phyloP scores from a whole-genome alignment of 2,797 vertebrate species.

The Cossypha dichroa region DNA sequence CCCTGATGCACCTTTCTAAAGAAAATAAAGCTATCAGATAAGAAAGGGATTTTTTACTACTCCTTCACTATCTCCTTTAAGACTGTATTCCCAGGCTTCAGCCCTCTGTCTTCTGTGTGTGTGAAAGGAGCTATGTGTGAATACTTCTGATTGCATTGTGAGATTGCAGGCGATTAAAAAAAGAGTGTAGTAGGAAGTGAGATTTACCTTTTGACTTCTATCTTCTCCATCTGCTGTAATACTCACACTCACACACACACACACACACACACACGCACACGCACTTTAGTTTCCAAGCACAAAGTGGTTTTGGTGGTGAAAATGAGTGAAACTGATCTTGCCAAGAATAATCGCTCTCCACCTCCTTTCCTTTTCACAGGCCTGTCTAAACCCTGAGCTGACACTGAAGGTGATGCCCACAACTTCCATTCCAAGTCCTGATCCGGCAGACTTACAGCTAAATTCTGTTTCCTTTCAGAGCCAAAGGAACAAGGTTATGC shows the following conservation, averaged over 20 bases:
- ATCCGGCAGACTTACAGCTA: background rate
- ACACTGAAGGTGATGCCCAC: background rate
- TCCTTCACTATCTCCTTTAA: background rate
- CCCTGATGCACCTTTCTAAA: background rate
- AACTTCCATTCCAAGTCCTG: background rate
- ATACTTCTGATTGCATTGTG: background rate
- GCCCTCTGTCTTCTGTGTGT: background rate
- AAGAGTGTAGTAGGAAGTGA: constrained; percentile 36
- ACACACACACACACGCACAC: background rate
- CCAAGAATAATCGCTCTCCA: constrained; percentile 8
- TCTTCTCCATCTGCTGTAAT: constrained; percentile 41
- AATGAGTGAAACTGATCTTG: constrained; percentile 51
- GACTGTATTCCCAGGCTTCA: background rate
- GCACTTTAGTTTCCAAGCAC: background rate
- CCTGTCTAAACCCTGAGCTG: constrained; percentile 26
- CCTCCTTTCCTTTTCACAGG: background rate
- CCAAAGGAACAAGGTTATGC: background rate
- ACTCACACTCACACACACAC: background rate
- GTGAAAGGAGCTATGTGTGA: background rate
- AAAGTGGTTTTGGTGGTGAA: constrained; percentile 38
- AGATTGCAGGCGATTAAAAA: background rate
- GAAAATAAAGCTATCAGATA: background rate
- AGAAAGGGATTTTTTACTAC: background rate
- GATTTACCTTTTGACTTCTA: constrained; percentile 37
- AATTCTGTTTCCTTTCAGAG: background rate